Evolutionary conservation across 2,797 vertebrate genomes (phyloP).

Genomic region (Lacerta bilineata): DNA sequence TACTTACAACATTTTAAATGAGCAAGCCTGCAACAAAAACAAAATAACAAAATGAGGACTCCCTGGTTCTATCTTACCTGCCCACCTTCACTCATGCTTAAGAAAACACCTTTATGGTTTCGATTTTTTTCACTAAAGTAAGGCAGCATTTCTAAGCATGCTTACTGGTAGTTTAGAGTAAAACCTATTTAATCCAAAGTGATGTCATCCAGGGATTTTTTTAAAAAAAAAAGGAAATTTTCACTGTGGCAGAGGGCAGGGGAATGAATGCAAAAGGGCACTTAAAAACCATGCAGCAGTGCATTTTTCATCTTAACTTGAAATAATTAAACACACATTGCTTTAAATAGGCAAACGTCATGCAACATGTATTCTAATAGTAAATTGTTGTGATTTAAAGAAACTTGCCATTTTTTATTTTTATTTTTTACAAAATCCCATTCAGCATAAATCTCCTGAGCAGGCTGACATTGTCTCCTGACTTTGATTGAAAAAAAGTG

Average conservation of each 20-base stretch:
- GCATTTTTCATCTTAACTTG: too few species aligned
- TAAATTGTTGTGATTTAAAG: neutral
- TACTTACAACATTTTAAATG: neutral
- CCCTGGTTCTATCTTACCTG: neutral
- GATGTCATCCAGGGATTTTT: neutral
- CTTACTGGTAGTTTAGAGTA: neutral
- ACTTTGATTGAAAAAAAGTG: too few species aligned
- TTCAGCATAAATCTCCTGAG: neutral
- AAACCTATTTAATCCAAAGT: neutral
- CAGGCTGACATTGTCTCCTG: neutral
- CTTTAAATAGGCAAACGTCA: too few species aligned
- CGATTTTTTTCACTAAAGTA: neutral
- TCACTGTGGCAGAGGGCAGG: neutral
- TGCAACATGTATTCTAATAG: too few species aligned
- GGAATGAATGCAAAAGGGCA: neutral
- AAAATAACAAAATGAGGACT: conserved; percentile 16
- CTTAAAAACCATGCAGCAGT: neutral
- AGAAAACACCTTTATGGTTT: conserved; percentile 34
- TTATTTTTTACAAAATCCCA: neutral
- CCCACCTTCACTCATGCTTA: neutral
- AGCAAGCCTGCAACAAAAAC: conserved; percentile 17
- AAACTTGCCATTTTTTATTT: neutral
- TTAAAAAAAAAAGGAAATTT: neutral
- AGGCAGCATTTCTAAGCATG: neutral
- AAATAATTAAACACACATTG: too few species aligned